Percentiles rank a stretch among this genome's conserved stretches.
These are phyloP conservation scores for Orchestia grillus DNA, from an alignment of 1,140 invertebrate species.

Conservation along the genomic window DNA sequence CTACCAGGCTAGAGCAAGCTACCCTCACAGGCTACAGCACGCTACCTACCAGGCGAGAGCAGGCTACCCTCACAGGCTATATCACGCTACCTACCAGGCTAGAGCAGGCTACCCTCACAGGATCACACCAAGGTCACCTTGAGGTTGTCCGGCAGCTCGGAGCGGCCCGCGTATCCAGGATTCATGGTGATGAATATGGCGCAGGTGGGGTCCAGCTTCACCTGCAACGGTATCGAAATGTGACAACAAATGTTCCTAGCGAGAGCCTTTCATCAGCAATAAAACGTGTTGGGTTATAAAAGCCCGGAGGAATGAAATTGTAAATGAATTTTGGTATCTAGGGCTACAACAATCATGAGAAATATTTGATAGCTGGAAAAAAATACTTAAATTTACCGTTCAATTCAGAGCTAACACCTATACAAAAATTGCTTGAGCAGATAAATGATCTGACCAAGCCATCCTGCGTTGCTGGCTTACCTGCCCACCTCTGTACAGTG, in stretches of 20 bases:
- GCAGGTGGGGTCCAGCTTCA: conserved; percentile 87
- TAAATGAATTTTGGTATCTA: too few species aligned
- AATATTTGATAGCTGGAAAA: too few species aligned
- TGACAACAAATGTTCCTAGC: neutral
- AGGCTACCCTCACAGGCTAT: neutral
- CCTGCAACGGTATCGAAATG: conserved; percentile 57
- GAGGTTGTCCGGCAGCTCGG: conserved; percentile 93
- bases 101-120: neutral
- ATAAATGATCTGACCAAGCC: too few species aligned
- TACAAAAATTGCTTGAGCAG: too few species aligned
- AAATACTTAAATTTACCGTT: too few species aligned
- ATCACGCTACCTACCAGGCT: neutral
- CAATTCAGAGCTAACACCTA: too few species aligned
- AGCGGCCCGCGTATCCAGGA: conserved; percentile 91
- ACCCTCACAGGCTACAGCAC: too few species aligned
- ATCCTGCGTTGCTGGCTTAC: too few species aligned
- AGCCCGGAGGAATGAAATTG: too few species aligned
- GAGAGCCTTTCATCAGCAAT: neutral
- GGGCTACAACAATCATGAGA: too few species aligned
- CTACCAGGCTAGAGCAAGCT: too few species aligned
- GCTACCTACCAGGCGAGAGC: neutral
- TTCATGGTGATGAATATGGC: conserved; percentile 98
- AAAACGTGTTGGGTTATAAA: neutral
- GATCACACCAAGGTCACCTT: conserved; percentile 76
- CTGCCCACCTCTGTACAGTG: too few species aligned